These are phyloP conservation scores for Acipenser oxyrinchus DNA, from an alignment of 2,797 vertebrate genomes.

Conservation along the genomic window DNA sequence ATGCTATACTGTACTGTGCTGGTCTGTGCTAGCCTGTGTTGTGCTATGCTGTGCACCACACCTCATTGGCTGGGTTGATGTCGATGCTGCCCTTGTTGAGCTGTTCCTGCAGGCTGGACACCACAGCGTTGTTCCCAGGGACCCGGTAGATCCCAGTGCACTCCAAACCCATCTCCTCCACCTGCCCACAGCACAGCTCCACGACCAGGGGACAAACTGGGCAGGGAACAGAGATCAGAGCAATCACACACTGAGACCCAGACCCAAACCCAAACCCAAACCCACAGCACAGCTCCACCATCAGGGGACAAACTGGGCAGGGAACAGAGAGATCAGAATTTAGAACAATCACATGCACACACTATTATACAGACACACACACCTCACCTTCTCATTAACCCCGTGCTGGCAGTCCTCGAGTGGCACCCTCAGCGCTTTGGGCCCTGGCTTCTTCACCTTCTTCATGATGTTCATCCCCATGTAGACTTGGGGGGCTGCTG, in stretches of 20 bases:
- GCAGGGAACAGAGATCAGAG: too few relatives aligned
- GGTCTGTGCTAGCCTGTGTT: too few relatives aligned
- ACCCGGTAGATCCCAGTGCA: constrained; percentile 95
- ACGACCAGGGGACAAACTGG: constrained; percentile 60
- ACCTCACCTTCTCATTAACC: constrained; percentile 77
- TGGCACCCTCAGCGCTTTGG: constrained; percentile 81
- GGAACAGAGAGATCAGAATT: too few relatives aligned
- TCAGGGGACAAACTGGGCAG: constrained; percentile 38
- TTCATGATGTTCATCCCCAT: constrained; percentile 95
- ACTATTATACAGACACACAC: neutral
- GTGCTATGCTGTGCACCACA: constrained; percentile 30
- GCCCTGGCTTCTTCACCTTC: constrained; percentile 78
- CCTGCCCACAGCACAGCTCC: constrained; percentile 86
- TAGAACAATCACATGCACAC: too few relatives aligned
- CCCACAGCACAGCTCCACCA: constrained; percentile 89
- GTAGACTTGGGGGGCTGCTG: constrained; percentile 75
- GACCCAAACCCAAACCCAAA: constrained; percentile 1
- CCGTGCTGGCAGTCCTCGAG: constrained; percentile 91
- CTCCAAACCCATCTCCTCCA: constrained; percentile 91
- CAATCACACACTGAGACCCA: neutral
- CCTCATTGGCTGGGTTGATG: constrained; percentile 89
- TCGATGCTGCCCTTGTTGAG: constrained; percentile 84
- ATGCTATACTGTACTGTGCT: too few relatives aligned
- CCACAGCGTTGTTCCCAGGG: constrained; percentile 91
- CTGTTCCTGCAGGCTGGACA: constrained; percentile 87